Base-by-base conservation (phyloP, 1,140 invertebrate species). In the Drosophila setifemur region DNA sequence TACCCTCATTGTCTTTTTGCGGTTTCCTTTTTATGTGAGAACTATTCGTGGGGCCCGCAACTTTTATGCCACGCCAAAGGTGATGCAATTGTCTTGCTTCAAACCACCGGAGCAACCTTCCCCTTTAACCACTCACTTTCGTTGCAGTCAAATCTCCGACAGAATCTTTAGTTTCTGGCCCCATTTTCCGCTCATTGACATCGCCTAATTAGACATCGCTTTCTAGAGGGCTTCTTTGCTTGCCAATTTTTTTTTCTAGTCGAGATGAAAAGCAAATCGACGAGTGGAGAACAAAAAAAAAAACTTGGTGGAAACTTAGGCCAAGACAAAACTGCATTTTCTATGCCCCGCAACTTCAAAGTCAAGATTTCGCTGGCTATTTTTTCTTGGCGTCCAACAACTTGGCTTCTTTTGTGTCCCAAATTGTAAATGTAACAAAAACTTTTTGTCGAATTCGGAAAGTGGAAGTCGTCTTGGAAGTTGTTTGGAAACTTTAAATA, bases 401-500 rank as follows among this genome's bases (percentile, higher is more conserved):
- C 44, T 54, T 40, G 25, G 25, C 42, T 55, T 50, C 60, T 67
- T 29, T 67, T 64, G 61, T 63, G 61, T 43, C 44, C 60, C 57
- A 66, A 66, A 63, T 63, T 60, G 42, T 66, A 42, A 63, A 47
- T 54, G 26, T 29, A 55, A 57, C 37, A 71, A 66, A 66, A 74
- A 58, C 39, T 60, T 57, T 47, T 72, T 82, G 73, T 63, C 52
- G 61, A 77, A 55, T 55, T 78, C 70, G 39, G 68, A 83, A 73
- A 82, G 78, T 83, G 78, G 79, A 85, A 82, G 77, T 44, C 61
- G 58, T 29, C 16, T 49, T 53, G 37, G 60, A 69, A 58, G 54
- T 60, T 48, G 43, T 55, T 61, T 58, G 60, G 57, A 49, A 83
- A 85, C 63, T 82, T 81, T 64, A 66, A 82, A 82, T 83, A 77